Percentiles rank a stretch among this genome's conserved stretches.
Conservation (phyloP, 2,888 invertebrate genomes). For the Eupeodes luniger region DNA sequence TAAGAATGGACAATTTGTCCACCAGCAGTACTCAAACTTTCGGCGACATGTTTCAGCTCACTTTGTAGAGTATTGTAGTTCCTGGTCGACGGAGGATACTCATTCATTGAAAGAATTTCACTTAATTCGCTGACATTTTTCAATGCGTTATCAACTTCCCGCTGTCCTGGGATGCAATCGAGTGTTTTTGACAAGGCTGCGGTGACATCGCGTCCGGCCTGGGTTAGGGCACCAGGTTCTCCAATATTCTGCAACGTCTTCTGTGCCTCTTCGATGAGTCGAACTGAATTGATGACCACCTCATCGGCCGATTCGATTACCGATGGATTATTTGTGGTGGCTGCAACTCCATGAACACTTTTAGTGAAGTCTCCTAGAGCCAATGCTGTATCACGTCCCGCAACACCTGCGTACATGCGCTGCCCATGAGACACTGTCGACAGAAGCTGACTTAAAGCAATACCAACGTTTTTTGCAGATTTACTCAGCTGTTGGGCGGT, state of each 20-base stretch:
- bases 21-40: slow-evolving; percentile 92
- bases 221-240: slow-evolving; percentile 86
- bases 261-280: slow-evolving; percentile 92
- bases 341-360: slow-evolving; percentile 91
- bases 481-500: slow-evolving; percentile 85
- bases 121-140: slow-evolving; percentile 91
- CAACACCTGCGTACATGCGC: slow-evolving; percentile 91
- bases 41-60: slow-evolving; percentile 93
- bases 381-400: slow-evolving; percentile 92
- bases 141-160: slow-evolving; percentile 96
- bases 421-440: slow-evolving; percentile 94
- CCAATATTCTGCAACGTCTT: slow-evolving; percentile 84
- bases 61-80: slow-evolving; percentile 92
- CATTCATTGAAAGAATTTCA: slow-evolving; percentile 89
- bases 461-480: slow-evolving; percentile 90
- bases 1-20: slow-evolving; percentile 92
- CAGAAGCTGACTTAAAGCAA: slow-evolving; percentile 93
- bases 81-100: slow-evolving; percentile 90
- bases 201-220: slow-evolving; percentile 90
- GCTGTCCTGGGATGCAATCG: slow-evolving; percentile 95
- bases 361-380: slow-evolving; percentile 90
- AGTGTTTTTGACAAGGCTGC: slow-evolving; percentile 88
- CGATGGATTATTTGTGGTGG: slow-evolving; percentile 87
- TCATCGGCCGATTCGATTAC: slow-evolving; percentile 90
- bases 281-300: slow-evolving; percentile 91